Evolutionary conservation across 2,888 invertebrate species (phyloP).

Genomic region (Zygogramma bicolorata): DNA sequence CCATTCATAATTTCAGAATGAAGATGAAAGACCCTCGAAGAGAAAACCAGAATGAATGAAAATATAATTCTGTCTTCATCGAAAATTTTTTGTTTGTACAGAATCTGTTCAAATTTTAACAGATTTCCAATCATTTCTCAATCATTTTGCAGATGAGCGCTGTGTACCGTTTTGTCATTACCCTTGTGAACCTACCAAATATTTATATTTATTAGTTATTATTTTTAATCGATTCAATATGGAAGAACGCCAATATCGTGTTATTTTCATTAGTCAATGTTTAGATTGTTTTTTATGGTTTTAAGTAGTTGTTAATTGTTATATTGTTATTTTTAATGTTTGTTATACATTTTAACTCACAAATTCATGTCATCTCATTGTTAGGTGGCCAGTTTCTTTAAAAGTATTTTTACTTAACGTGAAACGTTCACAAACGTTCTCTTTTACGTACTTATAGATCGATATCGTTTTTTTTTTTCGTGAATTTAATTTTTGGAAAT

Average conservation of each 20-base stretch:
- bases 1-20: too few relatives aligned
- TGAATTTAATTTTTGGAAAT: conserved; percentile 3
- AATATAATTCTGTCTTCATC: too few relatives aligned
- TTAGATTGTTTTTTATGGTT: conserved; percentile 55
- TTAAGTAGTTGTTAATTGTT: conserved; percentile 61
- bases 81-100: too few relatives aligned
- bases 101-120: too few relatives aligned
- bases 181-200: conserved; percentile 32
- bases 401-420: conserved; percentile 52
- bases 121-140: too few relatives aligned
- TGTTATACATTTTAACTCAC: conserved; percentile 47
- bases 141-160: too few relatives aligned
- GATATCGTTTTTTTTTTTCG: conserved; percentile 27
- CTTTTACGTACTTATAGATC: conserved; percentile 47
- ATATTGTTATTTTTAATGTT: conserved; percentile 55
- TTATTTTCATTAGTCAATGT: conserved; percentile 53
- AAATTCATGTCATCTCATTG: conserved; percentile 41
- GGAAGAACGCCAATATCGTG: conserved; percentile 23
- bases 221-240: conserved; percentile 24
- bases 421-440: conserved; percentile 17
- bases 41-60: too few relatives aligned
- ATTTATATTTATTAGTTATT: conserved; percentile 34
- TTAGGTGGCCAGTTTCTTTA: conserved; percentile 55
- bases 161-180: conserved; percentile 14
- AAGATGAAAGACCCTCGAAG: too few relatives aligned